Base-by-base conservation (phyloP, 2,797 vertebrate genomes). In the Syngnathus rostellatus region DNA sequence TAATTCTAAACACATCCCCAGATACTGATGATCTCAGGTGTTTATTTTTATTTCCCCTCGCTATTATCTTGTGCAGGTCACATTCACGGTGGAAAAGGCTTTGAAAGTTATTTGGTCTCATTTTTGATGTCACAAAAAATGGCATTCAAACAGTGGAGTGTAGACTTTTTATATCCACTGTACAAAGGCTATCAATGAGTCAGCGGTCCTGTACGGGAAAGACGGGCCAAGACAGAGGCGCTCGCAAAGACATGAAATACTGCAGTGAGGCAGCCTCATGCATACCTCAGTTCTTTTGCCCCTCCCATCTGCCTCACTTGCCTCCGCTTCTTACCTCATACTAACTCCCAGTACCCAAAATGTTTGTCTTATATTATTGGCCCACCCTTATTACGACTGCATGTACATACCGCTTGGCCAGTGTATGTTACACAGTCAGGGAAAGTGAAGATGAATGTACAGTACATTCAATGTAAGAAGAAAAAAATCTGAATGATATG, bases 201-300 rank as follows among this genome's bases (percentile, higher is more conserved):
- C 85, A 84, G 82, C 81, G 83, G 67, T 81, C 65, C 63, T 66
- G 55, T 48, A 71, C 72, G 39, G 25, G 51, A 75, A 71, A 76
- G 70, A 74, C 63, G 57, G 68, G 80, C 71, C 9, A 81, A 82
- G 79, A 75, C 83, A 65, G 63, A 72, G 37, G 71, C 78, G 79
- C 67, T 64, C 66, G 80, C 80, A 75, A 81, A 80, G 74, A 81
- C 77, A 86, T 83, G 77, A 88, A 87, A 83, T 88, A 79, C 83
- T 86, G 86, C 85, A 89, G 85, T 84, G 76, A 73, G 73, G 77
- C 80, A 72, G 71, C 65, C 71, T 82, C 72, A 48, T 66, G 74
- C 66, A 38, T 73, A 75, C 75, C 76, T 78, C 79, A 68, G 65
- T 77, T 71, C 68, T 68, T 64, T 68, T 70, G 69, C 73, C 79